A percentile compares a stretch with the other conserved stretches of the same genome.
These are phyloP conservation scores for Holothuria glaberrima DNA, from an alignment of 35 echinoderm and acorn worm species.

Conservation along the genomic window DNA sequence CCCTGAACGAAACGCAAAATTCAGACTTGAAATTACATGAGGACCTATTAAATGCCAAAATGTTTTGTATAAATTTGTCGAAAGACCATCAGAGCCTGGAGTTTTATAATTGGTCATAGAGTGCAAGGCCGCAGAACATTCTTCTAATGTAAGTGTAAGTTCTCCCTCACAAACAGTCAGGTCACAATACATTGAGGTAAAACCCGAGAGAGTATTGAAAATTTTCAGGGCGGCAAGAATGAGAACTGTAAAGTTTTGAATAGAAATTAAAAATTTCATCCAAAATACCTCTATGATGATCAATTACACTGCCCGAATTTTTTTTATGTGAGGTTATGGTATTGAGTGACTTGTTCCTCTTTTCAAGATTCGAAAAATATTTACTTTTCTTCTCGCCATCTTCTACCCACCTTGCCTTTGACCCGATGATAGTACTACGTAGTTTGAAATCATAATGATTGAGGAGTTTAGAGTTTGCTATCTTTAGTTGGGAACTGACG, in stretches of 20 bases:
- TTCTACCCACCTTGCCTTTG: background rate
- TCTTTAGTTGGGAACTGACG: background rate
- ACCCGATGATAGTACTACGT: background rate
- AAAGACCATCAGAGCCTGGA: background rate
- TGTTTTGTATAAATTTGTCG: background rate
- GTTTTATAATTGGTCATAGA: no score
- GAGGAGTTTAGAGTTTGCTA: background rate
- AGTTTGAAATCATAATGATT: background rate
- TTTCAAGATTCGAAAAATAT: no score
- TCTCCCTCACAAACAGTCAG: background rate
- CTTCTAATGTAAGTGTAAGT: no score
- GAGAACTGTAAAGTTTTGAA: background rate
- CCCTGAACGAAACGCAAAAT: background rate
- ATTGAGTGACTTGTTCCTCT: no score
- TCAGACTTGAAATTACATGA: conserved; percentile 1
- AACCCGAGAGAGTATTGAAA: background rate
- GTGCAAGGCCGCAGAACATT: no score
- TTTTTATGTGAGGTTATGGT: background rate
- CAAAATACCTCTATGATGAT: background rate
- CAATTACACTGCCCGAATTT: background rate
- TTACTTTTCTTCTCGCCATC: no score
- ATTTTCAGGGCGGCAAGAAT: background rate
- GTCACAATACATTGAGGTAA: conserved; percentile 4
- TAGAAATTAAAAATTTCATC: background rate
- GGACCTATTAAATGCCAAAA: background rate